Percentiles rank a stretch among this genome's conserved stretches.
Evolutionary conservation across 2,888 invertebrate genomes (phyloP).

Genomic region (Folsomia candida): DNA sequence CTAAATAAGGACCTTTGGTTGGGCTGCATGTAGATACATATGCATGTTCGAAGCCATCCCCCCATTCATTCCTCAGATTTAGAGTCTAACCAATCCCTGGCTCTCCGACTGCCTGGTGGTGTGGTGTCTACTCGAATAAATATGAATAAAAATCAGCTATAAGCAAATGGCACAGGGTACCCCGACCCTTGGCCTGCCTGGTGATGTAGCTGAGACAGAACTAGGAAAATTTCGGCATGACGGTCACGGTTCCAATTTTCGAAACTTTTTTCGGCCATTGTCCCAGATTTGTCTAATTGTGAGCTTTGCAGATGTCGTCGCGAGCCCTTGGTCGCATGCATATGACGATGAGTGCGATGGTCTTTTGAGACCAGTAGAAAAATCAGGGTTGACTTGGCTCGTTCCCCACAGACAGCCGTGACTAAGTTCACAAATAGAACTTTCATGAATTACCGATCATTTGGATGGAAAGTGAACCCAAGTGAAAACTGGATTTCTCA

Average conservation of each 20-base stretch:
- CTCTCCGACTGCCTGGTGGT: neutral
- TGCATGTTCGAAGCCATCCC: constrained; percentile 14
- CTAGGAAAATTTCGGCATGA: constrained; percentile 46
- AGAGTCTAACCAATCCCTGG: constrained; percentile 9
- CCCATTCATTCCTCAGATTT: constrained; percentile 1
- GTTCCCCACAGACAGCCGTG: constrained; percentile 45
- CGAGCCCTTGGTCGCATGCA: constrained; percentile 37
- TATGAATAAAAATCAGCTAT: neutral
- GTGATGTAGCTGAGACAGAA: constrained; percentile 26
- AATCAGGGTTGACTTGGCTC: constrained; percentile 11
- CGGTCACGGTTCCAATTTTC: constrained; percentile 47
- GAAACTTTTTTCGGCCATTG: constrained; percentile 28
- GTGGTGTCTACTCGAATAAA: neutral
- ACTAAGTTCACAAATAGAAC: constrained; percentile 44
- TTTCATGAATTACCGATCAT: constrained; percentile 43
- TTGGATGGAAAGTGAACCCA: constrained; percentile 20
- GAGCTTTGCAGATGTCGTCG: constrained; percentile 46
- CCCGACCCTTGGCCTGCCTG: too few species aligned
- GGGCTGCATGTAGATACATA: too few species aligned
- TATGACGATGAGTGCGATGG: constrained; percentile 15
- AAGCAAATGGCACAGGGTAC: neutral
- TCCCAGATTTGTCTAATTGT: constrained; percentile 22
- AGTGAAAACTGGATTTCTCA: constrained; percentile 8
- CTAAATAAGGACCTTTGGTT: neutral
- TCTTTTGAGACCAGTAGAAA: constrained; percentile 6